Conservation (phyloP, 2,113 vertebrate genomes). For the Takifugu bimaculatus region DNA sequence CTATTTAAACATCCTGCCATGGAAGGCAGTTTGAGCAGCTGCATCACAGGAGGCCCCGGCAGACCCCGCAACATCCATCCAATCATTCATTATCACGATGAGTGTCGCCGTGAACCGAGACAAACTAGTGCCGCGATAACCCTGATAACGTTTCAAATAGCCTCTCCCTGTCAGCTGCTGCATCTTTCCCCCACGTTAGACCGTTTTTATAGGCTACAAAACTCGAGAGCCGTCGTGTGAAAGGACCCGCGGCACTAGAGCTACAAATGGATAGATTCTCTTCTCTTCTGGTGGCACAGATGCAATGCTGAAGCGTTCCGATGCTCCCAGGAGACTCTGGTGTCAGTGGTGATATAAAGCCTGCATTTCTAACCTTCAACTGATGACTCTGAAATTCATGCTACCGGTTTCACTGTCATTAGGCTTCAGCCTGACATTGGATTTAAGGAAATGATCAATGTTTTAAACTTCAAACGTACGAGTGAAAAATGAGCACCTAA, state of each 20-base stretch:
- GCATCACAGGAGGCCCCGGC: slow-evolving; percentile 12
- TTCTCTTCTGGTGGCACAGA: slow-evolving; percentile 5
- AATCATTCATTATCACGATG: not conserved
- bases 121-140: slow-evolving; percentile 17
- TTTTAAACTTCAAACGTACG: too few relatives aligned
- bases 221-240: not conserved
- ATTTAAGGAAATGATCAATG: too few relatives aligned
- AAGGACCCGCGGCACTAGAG: not conserved
- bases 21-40: slow-evolving; percentile 6
- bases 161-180: not conserved
- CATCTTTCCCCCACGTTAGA: not conserved
- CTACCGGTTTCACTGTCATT: slow-evolving; percentile 4
- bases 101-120: slow-evolving; percentile 9
- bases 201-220: not conserved
- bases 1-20: slow-evolving; percentile 8
- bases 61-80: slow-evolving; percentile 14
- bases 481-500: too few relatives aligned
- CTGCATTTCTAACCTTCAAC: slow-evolving; percentile 15
- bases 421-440: too few relatives aligned
- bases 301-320: not conserved
- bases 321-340: slow-evolving; percentile 15
- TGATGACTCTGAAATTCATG: not conserved
- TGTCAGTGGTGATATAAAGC: slow-evolving; percentile 27
- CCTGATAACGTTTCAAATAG: slow-evolving; percentile 18
- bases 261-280: not conserved